A percentile compares a stretch with the other conserved stretches of the same genome.
Conservation (phyloP, 2,113 vertebrate species). For the Gymnorhina tibicen region DNA sequence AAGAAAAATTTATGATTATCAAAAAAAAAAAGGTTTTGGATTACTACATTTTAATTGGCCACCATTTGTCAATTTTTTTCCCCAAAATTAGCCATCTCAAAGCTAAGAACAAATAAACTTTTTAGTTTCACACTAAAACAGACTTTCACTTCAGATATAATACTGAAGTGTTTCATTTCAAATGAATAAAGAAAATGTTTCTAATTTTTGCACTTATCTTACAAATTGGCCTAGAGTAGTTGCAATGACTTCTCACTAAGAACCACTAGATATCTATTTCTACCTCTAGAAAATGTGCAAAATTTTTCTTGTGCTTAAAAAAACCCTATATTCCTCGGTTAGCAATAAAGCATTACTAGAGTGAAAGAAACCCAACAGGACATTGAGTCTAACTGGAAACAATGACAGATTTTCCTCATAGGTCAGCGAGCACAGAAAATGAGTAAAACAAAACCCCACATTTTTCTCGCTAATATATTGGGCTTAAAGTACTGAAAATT, state of each 20-base stretch:
- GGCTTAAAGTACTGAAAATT: not conserved
- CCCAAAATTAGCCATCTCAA: not conserved
- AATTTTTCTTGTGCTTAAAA: not conserved
- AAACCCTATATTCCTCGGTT: accelerated
- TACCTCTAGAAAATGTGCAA: not conserved
- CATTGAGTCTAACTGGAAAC: not conserved
- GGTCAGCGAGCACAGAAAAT: not conserved
- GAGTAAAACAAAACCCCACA: not conserved
- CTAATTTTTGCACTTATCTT: not conserved
- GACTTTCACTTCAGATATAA: not conserved
- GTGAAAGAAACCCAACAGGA: not conserved
- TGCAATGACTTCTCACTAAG: not conserved
- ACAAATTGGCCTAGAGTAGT: not conserved
- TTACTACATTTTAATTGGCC: not conserved
- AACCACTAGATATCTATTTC: not conserved
- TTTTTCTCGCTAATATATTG: not conserved
- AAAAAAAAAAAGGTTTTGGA: accelerated
- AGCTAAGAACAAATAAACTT: not conserved
- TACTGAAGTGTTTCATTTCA: not conserved
- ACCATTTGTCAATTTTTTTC: not conserved
- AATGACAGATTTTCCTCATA: not conserved
- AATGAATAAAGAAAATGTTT: not conserved
- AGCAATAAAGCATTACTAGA: not conserved
- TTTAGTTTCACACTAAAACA: not conserved
- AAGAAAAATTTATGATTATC: not conserved